Evolutionary conservation across 2,888 invertebrate genomes (phyloP), one percentile per base, ranked within the genome.

Genomic region (Patella caerulea): DNA sequence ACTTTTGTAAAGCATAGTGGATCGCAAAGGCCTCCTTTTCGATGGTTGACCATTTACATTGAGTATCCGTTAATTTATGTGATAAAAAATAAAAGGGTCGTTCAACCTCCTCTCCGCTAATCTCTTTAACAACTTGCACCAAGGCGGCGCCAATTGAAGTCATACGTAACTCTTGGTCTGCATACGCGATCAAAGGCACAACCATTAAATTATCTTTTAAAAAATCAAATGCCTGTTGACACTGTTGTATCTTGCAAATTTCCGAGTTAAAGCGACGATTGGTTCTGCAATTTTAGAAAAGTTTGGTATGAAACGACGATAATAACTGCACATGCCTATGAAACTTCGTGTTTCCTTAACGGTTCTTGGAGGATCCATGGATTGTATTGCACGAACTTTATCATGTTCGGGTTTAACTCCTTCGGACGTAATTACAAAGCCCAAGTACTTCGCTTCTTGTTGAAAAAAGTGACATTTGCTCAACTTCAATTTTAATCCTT

Each of bases 251-350:
- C 71, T 17, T 15, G 70, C 53, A 69, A 52, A 70, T 3, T 71
- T 75, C 55, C 70, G 79, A 4, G 83, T 83, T 0, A 82, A 65
- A 12, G 71, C 12, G 3, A 79, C 69, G 4, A 83, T 7, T 5
- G 81, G 81, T 79, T 79, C 78, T 7, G 82, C 78, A 71, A 82
- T 79, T 59, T 72, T 72, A 81, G 81, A 52, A n/a, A n/a, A n/a
- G n/a, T n/a, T n/a, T n/a, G n/a, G n/a, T n/a, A 83, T 76, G 54
- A 79, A 83, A n/a, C 82, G 53, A 12, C 82, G 17, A 52, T 83
- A 83, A 55, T 81, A 83, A 19, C 76, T 78, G 24, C 72, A 77
- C 81, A 83, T 81, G 15, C 84, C 84, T 12, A 84, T 74, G 70
- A 83, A 82, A 11, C 74, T 55, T n/a, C 83, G 45, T 19, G 82